Evolutionary conservation across 2,888 invertebrate species (phyloP).

Genomic region (Conops quadrifasciatus): DNA sequence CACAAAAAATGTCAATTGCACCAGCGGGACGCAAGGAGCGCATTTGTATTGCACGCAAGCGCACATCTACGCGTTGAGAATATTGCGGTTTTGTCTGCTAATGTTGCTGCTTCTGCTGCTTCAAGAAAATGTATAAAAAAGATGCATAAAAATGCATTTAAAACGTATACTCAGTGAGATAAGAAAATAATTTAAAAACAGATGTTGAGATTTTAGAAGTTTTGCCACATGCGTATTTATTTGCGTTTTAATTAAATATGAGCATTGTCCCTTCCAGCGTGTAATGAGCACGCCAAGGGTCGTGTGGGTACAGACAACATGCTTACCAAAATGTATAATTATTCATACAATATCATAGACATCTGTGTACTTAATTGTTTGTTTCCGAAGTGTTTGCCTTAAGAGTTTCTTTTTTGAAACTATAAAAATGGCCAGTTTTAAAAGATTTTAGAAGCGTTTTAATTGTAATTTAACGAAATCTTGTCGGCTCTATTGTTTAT

Average conservation of each 20-base stretch:
- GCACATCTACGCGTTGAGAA: slow-evolving; percentile 29
- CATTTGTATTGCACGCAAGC: slow-evolving; percentile 30
- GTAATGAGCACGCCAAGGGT: not conserved
- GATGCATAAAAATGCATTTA: slow-evolving; percentile 29
- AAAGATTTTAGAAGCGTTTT: no score
- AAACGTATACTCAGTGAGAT: not conserved
- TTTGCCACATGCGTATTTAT: slow-evolving; percentile 42
- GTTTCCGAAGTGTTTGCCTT: not conserved
- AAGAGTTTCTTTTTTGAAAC: no score
- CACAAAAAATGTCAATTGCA: slow-evolving; percentile 32
- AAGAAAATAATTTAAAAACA: slow-evolving; percentile 43
- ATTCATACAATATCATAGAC: not conserved
- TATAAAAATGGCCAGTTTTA: no score
- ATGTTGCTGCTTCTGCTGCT: not conserved
- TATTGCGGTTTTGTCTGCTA: not conserved
- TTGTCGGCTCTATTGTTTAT: no score
- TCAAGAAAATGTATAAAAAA: slow-evolving; percentile 40
- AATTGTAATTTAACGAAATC: no score
- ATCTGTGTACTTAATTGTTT: not conserved
- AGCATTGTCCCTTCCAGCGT: no score
- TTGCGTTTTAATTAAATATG: slow-evolving; percentile 37
- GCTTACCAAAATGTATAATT: not conserved
- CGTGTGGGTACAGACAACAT: not conserved
- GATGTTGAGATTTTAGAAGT: slow-evolving; percentile 45
- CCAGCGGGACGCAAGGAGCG: slow-evolving; percentile 9